Evolutionary conservation across 2,888 invertebrate genomes (phyloP).

Genomic region (Acrocera orbiculus): DNA sequence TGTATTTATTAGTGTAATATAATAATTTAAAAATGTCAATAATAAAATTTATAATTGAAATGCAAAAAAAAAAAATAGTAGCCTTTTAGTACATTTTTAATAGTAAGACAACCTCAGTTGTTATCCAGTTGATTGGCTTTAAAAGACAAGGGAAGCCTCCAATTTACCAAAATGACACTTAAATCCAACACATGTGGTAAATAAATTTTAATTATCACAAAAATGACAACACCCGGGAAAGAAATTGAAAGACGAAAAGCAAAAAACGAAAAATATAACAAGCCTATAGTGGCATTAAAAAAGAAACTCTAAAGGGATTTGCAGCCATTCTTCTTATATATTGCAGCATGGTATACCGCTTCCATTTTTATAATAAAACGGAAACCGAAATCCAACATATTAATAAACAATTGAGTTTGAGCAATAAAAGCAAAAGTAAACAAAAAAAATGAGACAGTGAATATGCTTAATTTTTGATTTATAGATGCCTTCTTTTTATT

Average conservation of each 20-base stretch:
- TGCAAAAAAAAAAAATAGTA: too few relatives aligned
- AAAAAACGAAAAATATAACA: constrained; percentile 2
- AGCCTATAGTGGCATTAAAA: too few relatives aligned
- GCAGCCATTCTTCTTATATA: too few relatives aligned
- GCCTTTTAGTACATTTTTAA: too few relatives aligned
- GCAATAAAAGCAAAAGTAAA: not conserved
- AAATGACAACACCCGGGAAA: constrained; percentile 10
- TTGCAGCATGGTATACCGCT: too few relatives aligned
- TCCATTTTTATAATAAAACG: too few relatives aligned
- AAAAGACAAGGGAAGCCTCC: not conserved
- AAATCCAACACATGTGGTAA: constrained; percentile 9
- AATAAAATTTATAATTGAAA: too few relatives aligned
- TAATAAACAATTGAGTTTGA: constrained; percentile 7
- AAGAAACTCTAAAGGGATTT: too few relatives aligned
- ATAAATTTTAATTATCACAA: constrained; percentile 12
- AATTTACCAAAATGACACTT: not conserved
- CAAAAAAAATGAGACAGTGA: constrained; percentile 6
- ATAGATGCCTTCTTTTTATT: constrained; percentile 11
- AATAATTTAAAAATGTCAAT: too few relatives aligned
- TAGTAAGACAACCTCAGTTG: too few relatives aligned
- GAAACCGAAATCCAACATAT: constrained; percentile 9
- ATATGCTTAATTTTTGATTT: constrained; percentile 13
- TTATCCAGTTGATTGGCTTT: not conserved
- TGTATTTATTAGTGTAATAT: too few relatives aligned
- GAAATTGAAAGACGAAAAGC: not conserved